phyloP scores from a whole-genome alignment of 2,113 vertebrate species.

The Shinisaurus crocodilurus region DNA sequence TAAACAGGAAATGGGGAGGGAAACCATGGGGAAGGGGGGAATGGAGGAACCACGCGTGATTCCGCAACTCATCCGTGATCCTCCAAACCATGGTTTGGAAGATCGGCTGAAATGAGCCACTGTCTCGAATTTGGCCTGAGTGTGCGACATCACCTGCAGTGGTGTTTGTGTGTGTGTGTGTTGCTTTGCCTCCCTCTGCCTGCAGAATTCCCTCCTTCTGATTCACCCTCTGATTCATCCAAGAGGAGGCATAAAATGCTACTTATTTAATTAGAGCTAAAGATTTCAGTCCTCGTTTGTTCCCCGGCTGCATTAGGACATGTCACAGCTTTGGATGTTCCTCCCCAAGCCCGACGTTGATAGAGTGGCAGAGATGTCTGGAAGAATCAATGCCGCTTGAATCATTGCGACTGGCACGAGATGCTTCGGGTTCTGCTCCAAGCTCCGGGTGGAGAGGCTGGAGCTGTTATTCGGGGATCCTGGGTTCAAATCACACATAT shows the following conservation, averaged over 20 bases:
- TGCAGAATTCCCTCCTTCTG: not conserved
- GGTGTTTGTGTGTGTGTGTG: not conserved
- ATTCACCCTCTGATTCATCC: conserved; percentile 18
- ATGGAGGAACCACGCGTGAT: not conserved
- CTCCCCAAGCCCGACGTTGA: not conserved
- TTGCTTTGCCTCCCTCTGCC: not conserved
- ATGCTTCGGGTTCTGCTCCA: too few relatives aligned
- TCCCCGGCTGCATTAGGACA: not conserved
- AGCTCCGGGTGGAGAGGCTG: too few relatives aligned
- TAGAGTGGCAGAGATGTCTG: not conserved
- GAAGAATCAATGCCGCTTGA: not conserved
- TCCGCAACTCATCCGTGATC: not conserved
- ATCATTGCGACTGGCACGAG: not conserved
- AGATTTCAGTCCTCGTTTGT: conserved; percentile 31
- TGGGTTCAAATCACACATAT: too few relatives aligned
- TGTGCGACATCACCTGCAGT: not conserved
- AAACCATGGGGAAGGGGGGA: too few relatives aligned
- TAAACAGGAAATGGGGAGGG: not conserved
- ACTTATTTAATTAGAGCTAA: conserved; percentile 26
- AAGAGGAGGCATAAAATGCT: conserved; percentile 11
- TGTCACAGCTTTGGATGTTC: conserved; percentile 1
- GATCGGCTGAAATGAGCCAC: not conserved
- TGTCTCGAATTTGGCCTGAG: not conserved
- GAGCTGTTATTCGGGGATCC: not conserved
- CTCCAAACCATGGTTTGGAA: not conserved